A percentile compares a stretch with the other conserved stretches of the same genome.
Evolutionary conservation across 2,888 invertebrate species (phyloP).

Genomic region (Hybos culiciformis): DNA sequence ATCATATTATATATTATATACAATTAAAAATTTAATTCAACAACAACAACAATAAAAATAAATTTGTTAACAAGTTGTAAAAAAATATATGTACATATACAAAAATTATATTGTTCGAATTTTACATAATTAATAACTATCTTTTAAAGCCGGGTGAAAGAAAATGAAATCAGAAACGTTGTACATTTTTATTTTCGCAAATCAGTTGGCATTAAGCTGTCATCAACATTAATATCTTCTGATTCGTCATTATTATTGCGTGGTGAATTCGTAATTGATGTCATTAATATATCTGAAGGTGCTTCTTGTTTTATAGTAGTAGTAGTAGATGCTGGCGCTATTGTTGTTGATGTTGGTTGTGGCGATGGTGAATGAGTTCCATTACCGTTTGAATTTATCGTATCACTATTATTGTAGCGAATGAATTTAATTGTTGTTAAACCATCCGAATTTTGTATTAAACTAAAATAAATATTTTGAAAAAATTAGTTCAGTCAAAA

Average conservation of each 20-base stretch:
- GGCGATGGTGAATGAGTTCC: not conserved
- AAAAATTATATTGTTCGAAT: no score
- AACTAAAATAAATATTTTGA: conserved; percentile 18
- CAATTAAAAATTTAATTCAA: no score
- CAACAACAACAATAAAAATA: no score
- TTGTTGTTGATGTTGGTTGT: not conserved
- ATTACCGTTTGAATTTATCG: conserved; percentile 4
- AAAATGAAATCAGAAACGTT: no score
- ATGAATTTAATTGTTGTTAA: conserved; percentile 35
- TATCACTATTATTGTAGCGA: conserved; percentile 27
- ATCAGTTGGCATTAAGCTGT: conserved; percentile 16
- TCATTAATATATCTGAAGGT: conserved; percentile 1
- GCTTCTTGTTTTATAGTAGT: conserved; percentile 6
- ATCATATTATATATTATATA: no score
- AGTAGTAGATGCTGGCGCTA: conserved; percentile 1
- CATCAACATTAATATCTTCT: conserved; percentile 13
- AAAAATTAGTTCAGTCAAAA: conserved; percentile 2
- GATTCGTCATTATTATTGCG: conserved; percentile 4
- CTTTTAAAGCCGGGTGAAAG: no score
- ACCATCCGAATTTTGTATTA: conserved; percentile 36
- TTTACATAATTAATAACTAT: no score
- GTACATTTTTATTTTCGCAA: conserved; percentile 15
- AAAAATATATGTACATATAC: no score
- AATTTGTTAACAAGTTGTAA: no score
- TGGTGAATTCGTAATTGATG: conserved; percentile 5